Evolutionary conservation across 2,888 invertebrate genomes (phyloP).

Genomic region (Protophormia terraenovae): DNA sequence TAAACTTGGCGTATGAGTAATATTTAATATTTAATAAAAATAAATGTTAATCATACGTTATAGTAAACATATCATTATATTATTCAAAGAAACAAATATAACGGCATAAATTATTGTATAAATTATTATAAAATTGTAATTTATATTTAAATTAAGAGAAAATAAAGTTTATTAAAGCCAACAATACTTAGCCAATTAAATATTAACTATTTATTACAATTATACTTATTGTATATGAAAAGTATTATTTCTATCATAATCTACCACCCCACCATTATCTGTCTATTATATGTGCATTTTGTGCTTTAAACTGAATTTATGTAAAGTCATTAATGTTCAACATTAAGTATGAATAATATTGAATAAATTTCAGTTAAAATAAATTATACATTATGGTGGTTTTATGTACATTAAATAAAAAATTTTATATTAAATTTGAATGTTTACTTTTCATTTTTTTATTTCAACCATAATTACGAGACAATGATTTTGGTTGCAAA

Average conservation of each 20-base stretch:
- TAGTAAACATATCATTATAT: not conserved
- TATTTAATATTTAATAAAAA: not conserved
- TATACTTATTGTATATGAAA: no score
- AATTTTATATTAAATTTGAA: no score
- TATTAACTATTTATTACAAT: no score
- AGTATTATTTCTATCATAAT: no score
- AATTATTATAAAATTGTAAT: no score
- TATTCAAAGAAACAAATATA: not conserved
- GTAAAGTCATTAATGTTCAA: not conserved
- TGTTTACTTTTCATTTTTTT: not conserved
- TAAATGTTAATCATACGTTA: not conserved
- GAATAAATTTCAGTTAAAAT: not conserved
- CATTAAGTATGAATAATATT: conserved; percentile 15
- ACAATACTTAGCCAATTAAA: no score
- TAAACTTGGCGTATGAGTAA: not conserved
- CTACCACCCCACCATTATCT: not conserved
- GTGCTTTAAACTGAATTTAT: not conserved
- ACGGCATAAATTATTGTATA: no score
- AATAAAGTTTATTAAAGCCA: no score
- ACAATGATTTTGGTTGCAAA: not conserved
- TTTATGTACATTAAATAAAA: no score
- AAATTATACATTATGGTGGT: not conserved
- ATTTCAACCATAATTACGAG: not conserved
- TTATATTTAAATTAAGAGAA: no score
- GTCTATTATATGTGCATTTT: not conserved